Percentiles rank a stretch among this genome's conserved stretches.
Evolutionary conservation across 2,797 vertebrate genomes (phyloP).

Genomic region (Anguilla obscura): DNA sequence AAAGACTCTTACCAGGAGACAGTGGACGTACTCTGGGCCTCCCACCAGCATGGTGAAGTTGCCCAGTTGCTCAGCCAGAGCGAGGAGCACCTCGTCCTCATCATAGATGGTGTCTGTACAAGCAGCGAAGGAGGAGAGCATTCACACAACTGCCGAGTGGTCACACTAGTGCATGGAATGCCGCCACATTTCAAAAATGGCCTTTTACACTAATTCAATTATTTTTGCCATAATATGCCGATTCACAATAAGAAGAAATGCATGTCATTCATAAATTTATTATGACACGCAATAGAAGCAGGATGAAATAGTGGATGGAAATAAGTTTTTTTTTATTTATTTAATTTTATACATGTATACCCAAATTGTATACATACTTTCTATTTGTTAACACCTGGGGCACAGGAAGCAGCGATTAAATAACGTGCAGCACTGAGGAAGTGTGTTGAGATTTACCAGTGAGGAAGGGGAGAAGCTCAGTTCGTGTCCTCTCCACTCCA

Average conservation of each 20-base stretch:
- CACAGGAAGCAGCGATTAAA: not conserved
- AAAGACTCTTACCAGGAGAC: constrained; percentile 74
- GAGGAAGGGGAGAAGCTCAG: constrained; percentile 83
- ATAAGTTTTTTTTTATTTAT: no score
- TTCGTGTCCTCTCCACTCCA: constrained; percentile 82
- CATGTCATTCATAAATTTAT: no score
- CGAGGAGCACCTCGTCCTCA: constrained; percentile 84
- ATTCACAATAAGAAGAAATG: no score
- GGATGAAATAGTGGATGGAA: no score
- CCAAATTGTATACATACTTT: no score
- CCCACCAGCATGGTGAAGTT: constrained; percentile 85
- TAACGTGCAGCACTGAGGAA: not conserved
- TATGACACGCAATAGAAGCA: no score
- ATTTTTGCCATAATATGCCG: no score
- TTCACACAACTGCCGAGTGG: not conserved
- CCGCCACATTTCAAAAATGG: no score
- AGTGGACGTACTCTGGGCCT: constrained; percentile 82
- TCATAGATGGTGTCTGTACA: constrained; percentile 82
- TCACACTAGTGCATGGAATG: no score
- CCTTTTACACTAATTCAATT: no score
- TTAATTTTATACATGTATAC: no score
- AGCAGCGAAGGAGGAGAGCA: not conserved
- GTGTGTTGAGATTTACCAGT: constrained; percentile 67
- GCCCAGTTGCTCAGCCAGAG: constrained; percentile 82
- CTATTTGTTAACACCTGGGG: not conserved